Evolutionary conservation across 2,113 vertebrate genomes (phyloP), one percentile per base, ranked within the genome.

Genomic region (Micronycteris hirsuta): DNA sequence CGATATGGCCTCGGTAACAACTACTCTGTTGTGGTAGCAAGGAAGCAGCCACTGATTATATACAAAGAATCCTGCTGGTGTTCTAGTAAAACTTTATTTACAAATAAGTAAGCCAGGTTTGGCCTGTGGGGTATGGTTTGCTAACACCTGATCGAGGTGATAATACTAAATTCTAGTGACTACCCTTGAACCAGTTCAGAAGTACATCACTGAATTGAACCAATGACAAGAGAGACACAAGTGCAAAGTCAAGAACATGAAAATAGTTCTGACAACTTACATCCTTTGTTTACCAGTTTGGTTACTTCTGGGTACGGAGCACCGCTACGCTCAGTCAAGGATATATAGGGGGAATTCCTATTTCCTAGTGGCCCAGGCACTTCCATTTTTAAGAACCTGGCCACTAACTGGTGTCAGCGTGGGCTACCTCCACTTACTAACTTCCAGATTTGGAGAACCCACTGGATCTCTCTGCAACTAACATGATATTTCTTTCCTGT

Each of bases 81-180:
- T 85, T 49, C 83, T 70, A 74, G 38, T 85, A 89, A 89, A 89
- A 78, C 68, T 96, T 89, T 89, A 85, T 94, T 93, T 80, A 52
- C 2, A 65, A 76, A 63, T 5, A 17, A 24, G 52, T 38, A 19
- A 5, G 31, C 43, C 9, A 31, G 36, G 52, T 86, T 26, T 86
- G 58, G 22, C 31, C 19, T 81, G 1, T 85, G 20, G n/a, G 16
- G 38, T 93, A 1, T 52, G 38, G 17, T 76, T 95, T 74, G 68
- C 49, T 81, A 92, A 56, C 0, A 24, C 14, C 22, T 67, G 36
- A 68, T 47, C 20, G 16, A 56, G 19, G 28, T 61, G 22, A 43
- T 47, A 71, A 76, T 63, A 71, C 19, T 76, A 31, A 70, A 74
- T 47, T 90, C 45, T n/a, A 61, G 5, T 28, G 31, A 77, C n/a